Percentiles rank a stretch among this genome's conserved stretches.
phyloP scores from a whole-genome alignment of 1,140 invertebrate genomes.

The Theocolax elegans region DNA sequence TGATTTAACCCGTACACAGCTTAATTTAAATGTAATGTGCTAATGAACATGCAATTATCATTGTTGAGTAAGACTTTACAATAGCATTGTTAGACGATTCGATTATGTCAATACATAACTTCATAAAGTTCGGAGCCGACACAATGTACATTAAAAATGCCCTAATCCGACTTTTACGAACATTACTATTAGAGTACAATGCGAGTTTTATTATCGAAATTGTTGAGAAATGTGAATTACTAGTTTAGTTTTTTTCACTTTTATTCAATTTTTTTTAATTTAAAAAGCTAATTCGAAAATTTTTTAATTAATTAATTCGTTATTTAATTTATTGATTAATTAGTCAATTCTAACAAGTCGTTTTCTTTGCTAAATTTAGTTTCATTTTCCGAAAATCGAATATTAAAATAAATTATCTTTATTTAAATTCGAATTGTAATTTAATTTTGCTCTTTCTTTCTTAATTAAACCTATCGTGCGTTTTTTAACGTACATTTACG shows the following conservation, averaged over 20 bases:
- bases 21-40: slow-evolving; percentile 51
- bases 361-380: slow-evolving; percentile 2
- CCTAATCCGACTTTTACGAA: slow-evolving; percentile 21
- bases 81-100: slow-evolving; percentile 51
- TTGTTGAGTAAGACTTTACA: slow-evolving; percentile 48
- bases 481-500: slow-evolving; percentile 15
- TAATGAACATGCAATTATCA: slow-evolving; percentile 55
- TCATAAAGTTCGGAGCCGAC: slow-evolving; percentile 7
- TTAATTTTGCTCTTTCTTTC: not conserved
- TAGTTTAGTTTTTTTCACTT: slow-evolving; percentile 2
- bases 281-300: not conserved
- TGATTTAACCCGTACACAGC: slow-evolving; percentile 50
- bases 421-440: not conserved
- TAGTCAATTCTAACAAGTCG: not conserved
- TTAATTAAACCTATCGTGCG: not conserved
- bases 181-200: slow-evolving; percentile 34
- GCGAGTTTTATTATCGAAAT: slow-evolving; percentile 32
- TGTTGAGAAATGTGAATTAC: slow-evolving; percentile 19
- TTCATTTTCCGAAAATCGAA: not conserved
- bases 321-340: not conserved
- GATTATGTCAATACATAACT: slow-evolving; percentile 41
- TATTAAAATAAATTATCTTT: slow-evolving; percentile 18
- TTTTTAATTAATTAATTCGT: not conserved
- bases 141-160: slow-evolving; percentile 4
- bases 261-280: slow-evolving; percentile 17